Evolutionary conservation across 2,113 vertebrate species (phyloP), one percentile per base, ranked within the genome.

Genomic region (Halichoeres trimaculatus): DNA sequence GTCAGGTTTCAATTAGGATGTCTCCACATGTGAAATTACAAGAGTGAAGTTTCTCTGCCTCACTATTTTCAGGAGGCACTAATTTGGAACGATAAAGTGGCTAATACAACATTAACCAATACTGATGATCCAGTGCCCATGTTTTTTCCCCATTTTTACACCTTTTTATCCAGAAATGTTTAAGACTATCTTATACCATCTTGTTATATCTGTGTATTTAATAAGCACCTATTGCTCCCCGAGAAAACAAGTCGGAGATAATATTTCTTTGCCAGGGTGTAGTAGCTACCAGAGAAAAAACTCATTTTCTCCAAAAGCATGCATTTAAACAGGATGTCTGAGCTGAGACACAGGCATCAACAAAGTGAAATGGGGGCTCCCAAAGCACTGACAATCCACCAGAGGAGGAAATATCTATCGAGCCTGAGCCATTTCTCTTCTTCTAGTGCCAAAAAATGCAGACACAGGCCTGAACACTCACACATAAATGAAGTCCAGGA

Each of bases 311-410:
- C 3, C 75, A 10, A 59, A 62, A 59, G 30, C 43, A 24, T 76
- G 41, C 61, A 70, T 60, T 45, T 74, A 73, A 84, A 78, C 80
- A 79, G 88, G 73, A 89, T 87, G 81, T 80, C 41, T 84, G 67
- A 78, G 57, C 43, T 53, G 48, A 16, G 52, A 55, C 73, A 74
- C 67, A 74, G 70, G 54, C 26, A 79, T 62, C 61, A 81, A 61
- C 57, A 79, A 79, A 80, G 65, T 50, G 14, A 67, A 77, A 47
- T 4, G 57, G 80, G 22, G 30, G 22, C 67, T 85, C 74, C 68
- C 59, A 79, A 45, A 69, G 60, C 74, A 55, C 60, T 73, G 72
- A 82, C 61, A 69, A 68, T 62, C 81, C 63, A 67, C 54, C 79
- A 72, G 35, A 61, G 68, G 72, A 85, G 84, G 80, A 90, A 88